Base-by-base conservation (phyloP, 2,888 invertebrate species). In the Automeris io region DNA sequence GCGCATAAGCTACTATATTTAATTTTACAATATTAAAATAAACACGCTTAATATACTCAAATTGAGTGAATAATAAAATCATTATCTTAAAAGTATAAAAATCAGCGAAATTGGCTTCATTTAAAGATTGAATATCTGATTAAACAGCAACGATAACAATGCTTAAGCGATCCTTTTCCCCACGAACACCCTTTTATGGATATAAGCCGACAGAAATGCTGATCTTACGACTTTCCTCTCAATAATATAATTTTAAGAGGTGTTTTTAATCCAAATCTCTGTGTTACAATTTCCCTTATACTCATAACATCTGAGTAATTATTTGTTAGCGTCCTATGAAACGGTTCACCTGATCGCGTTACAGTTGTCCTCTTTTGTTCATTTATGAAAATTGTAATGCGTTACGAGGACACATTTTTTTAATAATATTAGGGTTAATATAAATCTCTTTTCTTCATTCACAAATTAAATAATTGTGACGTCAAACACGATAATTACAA, bases 61-160 rank as follows among this genome's bases (percentile, higher is more conserved):
- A n/a, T n/a, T n/a, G n/a, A n/a, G n/a, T n/a, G n/a, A n/a, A n/a
- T n/a, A n/a, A n/a, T n/a, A n/a, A n/a, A n/a, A n/a, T n/a, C n/a
- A n/a, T n/a, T n/a, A n/a, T n/a, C n/a, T n/a, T n/a, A n/a, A n/a
- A n/a, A n/a, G n/a, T n/a, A 33, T 33, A 33, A 33, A 33, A 22
- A 31, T 22, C 13, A 7, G 22, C 6, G 8, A 57, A 60, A 57
- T 51, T 52, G 55, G 50, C 8, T 13, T 36, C 52, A 45, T 52
- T 51, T 45, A 47, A 57, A 58, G 56, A 54, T 58, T 67, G 61
- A 71, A 72, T 71, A 71, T 67, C 70, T 68, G 66, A 70, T 60
- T 58, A 63, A 61, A 59, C 46, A 54, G 49, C 63, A 53, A 54
- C 65, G 65, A 70, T 65, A 68, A 65, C 65, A 64, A 68, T 69